Evolutionary conservation across 2,113 vertebrate genomes (phyloP), one percentile per base, ranked within the genome.

Genomic region (Pachyramphus minor): DNA sequence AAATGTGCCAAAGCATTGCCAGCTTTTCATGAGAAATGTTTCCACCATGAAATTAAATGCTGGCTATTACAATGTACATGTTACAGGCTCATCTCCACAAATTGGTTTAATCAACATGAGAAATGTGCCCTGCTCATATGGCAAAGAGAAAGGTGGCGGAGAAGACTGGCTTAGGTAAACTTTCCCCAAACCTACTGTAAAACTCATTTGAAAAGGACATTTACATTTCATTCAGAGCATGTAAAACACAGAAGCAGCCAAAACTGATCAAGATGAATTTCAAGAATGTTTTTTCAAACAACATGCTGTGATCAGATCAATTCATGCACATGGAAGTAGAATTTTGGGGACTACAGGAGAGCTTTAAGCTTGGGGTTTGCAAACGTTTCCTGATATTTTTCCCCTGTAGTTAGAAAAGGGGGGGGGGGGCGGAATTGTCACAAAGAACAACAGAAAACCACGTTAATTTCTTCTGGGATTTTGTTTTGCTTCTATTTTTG

Each of bases 401-500:
- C 76, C 33, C 25, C 8, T 53, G 39, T 44, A 55, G 30, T 58
- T 66, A 77, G 41, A 81, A 79, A 47, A 14, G n/a, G 22, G 55
- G n/a, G 5, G n/a, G n/a, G n/a, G n/a, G n/a, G n/a, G n/a, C n/a
- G n/a, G n/a, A n/a, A n/a, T n/a, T n/a, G n/a, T 13, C 33, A 60
- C 17, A 67, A 76, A 55, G 33, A 47, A 71, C 35, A 83, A 33
- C 20, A 80, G 62, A 79, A 94, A 86, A 50, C 19, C 14, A 76
- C 20, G 23, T 1, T 63, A 25, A 24, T 66, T 94, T 82, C 44
- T 76, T 87, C 18, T 6, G 37, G 80, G 33, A 35, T 45, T 87
- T 89, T 80, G 42, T 67, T 93, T 83, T 88, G 25, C 30, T 76
- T 76, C 80, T 90, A 80, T 90, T 92, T 95, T 94, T 74, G 91